Evolutionary conservation across 2,888 invertebrate genomes (phyloP).

Genomic region (Dinocampus coccinellae): DNA sequence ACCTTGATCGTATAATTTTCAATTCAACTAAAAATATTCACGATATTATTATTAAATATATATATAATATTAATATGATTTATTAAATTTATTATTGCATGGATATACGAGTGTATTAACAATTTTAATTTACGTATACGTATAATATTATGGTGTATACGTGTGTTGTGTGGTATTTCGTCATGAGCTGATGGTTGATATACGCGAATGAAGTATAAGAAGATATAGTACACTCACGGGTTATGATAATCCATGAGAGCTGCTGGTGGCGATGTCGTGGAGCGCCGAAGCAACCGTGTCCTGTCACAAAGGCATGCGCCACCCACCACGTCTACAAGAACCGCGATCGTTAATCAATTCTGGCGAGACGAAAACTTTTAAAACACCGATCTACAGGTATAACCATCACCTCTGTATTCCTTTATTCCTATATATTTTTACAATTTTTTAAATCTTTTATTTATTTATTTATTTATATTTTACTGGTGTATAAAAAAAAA

Average conservation of each 20-base stretch:
- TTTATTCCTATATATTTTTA: not conserved
- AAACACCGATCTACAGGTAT: slow-evolving; percentile 67
- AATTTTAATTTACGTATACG: too few relatives aligned
- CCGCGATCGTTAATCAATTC: slow-evolving; percentile 68
- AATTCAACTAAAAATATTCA: slow-evolving; percentile 2
- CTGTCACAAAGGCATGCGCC: slow-evolving; percentile 70
- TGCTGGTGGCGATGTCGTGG: slow-evolving; percentile 64
- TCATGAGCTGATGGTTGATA: not conserved
- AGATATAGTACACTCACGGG: slow-evolving; percentile 16
- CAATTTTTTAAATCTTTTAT: not conserved
- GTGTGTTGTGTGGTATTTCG: too few relatives aligned
- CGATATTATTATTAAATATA: too few relatives aligned
- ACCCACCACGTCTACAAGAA: slow-evolving; percentile 68
- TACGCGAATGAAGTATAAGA: not conserved
- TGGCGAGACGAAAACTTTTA: slow-evolving; percentile 66
- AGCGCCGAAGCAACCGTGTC: slow-evolving; percentile 61
- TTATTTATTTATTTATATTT: not conserved
- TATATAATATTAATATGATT: too few relatives aligned
- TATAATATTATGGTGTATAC: too few relatives aligned
- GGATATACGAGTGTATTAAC: too few relatives aligned
- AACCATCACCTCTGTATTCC: slow-evolving; percentile 33
- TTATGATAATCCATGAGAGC: slow-evolving; percentile 39
- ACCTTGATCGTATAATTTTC: slow-evolving; percentile 21
- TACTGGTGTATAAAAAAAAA: too few relatives aligned
- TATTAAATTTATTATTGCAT: too few relatives aligned